Evolutionary conservation across 2,797 vertebrate species (phyloP), one percentile per base, ranked within the genome.

Genomic region (Pantherophis alleghaniensis): DNA sequence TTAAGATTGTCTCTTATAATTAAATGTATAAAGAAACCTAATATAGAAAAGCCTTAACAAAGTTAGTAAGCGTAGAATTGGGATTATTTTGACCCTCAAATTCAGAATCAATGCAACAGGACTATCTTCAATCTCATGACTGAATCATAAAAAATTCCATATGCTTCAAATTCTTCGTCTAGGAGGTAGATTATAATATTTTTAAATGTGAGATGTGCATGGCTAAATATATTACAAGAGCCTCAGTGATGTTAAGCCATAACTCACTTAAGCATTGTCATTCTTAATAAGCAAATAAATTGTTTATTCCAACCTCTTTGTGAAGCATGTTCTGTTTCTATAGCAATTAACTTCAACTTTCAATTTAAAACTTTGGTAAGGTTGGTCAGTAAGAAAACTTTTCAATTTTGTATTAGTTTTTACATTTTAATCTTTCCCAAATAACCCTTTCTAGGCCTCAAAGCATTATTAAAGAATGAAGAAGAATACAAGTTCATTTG

Each of bases 371-470:
- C 91, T 93, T 93, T 95, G 95, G 92, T 94, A 96, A 93, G 93
- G 91, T 95, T 97, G 95, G 94, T 95, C 96, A 96, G 94, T 96
- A 96, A 96, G 96, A 86, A 94, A 96, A 92, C 92, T 96, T 97
- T 96, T 95, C 95, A 94, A 95, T 96, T 63, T 97, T 96, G 96
- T 92, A 95, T 91, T 88, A 95, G 90, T 22, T 63, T 59, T 57
- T 86, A 53, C 60, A 90, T 86, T 89, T 93, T 61, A 95, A 37
- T 93, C 95, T 96, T 89, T 94, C 97, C 90, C 95, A 95, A 97
- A 96, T 95, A 97, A 95, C 53, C 95, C 94, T 94, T 74, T 96
- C 95, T 95, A 95, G 95, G 96, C 95, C 95, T 95, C 95, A 96
- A 91, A 97, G 94, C 94, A 93, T 95, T 96, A 93, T 96, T 93